These are phyloP conservation scores for Hydrotaea diabolus DNA, from an alignment of 2,888 invertebrate genomes.

Conservation along the genomic window DNA sequence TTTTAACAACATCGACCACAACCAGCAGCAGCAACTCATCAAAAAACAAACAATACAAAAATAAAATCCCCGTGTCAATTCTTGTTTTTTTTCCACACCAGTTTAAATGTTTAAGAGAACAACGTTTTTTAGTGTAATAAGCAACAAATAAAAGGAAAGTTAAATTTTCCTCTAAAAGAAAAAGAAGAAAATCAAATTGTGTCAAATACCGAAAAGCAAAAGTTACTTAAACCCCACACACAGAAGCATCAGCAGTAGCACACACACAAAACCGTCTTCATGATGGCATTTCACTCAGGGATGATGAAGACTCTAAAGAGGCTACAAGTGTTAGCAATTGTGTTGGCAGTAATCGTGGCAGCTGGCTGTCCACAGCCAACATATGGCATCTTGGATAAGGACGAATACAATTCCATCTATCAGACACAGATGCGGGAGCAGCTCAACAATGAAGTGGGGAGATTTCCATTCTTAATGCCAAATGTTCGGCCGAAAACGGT, in stretches of 20 bases:
- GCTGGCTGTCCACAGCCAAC: conserved; percentile 53
- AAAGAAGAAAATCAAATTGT: not conserved
- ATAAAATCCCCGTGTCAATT: not conserved
- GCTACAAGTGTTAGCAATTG: conserved; percentile 62
- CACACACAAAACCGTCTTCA: not conserved
- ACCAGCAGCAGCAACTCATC: not conserved
- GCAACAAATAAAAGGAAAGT: not conserved
- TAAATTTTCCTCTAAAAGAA: no score
- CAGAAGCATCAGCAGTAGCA: not conserved
- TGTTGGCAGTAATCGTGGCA: conserved; percentile 46
- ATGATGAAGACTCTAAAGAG: conserved; percentile 59
- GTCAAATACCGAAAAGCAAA: not conserved
- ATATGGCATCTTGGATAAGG: conserved; percentile 61
- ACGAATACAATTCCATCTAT: conserved; percentile 56
- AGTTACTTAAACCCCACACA: conserved; percentile 10
- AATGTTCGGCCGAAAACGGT: conserved; percentile 90
- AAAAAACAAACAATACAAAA: not conserved
- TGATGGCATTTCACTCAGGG: conserved; percentile 58
- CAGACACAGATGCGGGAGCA: conserved; percentile 46
- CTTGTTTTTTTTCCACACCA: conserved; percentile 16
- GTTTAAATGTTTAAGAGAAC: not conserved
- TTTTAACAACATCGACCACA: conserved; percentile 36
- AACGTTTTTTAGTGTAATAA: conserved; percentile 1
- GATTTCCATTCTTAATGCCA: conserved; percentile 90
- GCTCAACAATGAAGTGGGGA: conserved; percentile 72